These are phyloP conservation scores for Polietes domitor DNA, from an alignment of 2,888 invertebrate species.

Conservation along the genomic window DNA sequence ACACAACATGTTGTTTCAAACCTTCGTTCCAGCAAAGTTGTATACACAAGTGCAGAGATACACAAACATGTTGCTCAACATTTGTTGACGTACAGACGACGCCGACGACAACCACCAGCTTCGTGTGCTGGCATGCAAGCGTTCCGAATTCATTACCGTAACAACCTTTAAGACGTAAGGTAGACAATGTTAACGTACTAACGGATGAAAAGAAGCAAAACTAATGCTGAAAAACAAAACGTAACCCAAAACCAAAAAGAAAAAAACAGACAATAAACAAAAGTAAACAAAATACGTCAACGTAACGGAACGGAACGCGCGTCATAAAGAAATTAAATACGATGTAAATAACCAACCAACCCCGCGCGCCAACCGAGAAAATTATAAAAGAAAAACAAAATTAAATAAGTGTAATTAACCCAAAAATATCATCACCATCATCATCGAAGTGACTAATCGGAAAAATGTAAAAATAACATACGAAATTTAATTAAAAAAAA, in stretches of 20 bases:
- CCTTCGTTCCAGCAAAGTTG: constrained; percentile 1
- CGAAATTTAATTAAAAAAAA: no score
- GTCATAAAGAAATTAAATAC: constrained; percentile 44
- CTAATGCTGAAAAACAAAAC: constrained; percentile 18
- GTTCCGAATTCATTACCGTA: constrained; percentile 52
- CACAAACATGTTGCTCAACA: constrained; percentile 35
- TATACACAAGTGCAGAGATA: not conserved
- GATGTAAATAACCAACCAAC: constrained; percentile 50
- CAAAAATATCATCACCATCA: not conserved
- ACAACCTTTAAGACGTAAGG: constrained; percentile 58
- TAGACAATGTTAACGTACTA: constrained; percentile 41
- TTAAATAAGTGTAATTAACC: not conserved
- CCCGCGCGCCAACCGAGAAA: no score
- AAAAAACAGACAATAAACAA: constrained; percentile 8
- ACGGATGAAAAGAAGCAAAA: constrained; percentile 41
- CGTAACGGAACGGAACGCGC: constrained; percentile 24
- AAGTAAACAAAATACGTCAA: not conserved
- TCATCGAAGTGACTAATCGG: constrained; percentile 27
- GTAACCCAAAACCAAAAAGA: constrained; percentile 11
- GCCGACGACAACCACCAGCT: no score
- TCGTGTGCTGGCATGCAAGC: constrained; percentile 31
- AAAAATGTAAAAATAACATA: not conserved
- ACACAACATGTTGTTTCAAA: constrained; percentile 10
- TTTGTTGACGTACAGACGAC: constrained; percentile 37
- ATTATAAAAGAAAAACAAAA: constrained; percentile 2